These are phyloP conservation scores for Zaprionus inermis DNA, from an alignment of 1,140 invertebrate species.

Conservation along the genomic window DNA sequence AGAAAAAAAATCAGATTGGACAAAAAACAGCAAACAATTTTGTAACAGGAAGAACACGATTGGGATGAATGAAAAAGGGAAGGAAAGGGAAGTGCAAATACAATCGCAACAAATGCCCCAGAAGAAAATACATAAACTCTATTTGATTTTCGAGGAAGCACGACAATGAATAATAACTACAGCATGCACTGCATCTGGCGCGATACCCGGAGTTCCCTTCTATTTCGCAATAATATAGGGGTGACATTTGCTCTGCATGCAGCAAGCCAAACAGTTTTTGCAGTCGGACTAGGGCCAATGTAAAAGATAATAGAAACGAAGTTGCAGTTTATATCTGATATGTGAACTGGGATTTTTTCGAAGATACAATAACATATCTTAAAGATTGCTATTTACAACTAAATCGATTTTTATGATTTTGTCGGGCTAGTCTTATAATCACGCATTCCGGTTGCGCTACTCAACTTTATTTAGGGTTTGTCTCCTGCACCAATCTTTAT, in stretches of 20 bases:
- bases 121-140: slow-evolving; percentile 57
- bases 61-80: slow-evolving; percentile 3
- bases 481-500: background rate
- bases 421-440: no score
- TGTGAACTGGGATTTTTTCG: background rate
- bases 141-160: slow-evolving; percentile 77
- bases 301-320: background rate
- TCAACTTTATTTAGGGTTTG: background rate
- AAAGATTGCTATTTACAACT: no score
- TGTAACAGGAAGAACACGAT: slow-evolving; percentile 9
- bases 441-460: background rate
- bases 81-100: slow-evolving; percentile 16
- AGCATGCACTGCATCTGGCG: slow-evolving; percentile 63
- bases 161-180: slow-evolving; percentile 81
- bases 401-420: no score
- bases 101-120: slow-evolving; percentile 35
- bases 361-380: no score
- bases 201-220: slow-evolving; percentile 38
- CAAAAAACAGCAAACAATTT: slow-evolving; percentile 38
- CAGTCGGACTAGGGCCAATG: background rate
- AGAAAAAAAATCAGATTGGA: slow-evolving; percentile 61
- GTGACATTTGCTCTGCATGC: slow-evolving; percentile 22
- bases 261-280: background rate
- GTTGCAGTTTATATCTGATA: background rate
- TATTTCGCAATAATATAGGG: slow-evolving; percentile 20